Evolutionary conservation across 2,888 invertebrate species (phyloP).

Genomic region (Steinernema scapterisci): DNA sequence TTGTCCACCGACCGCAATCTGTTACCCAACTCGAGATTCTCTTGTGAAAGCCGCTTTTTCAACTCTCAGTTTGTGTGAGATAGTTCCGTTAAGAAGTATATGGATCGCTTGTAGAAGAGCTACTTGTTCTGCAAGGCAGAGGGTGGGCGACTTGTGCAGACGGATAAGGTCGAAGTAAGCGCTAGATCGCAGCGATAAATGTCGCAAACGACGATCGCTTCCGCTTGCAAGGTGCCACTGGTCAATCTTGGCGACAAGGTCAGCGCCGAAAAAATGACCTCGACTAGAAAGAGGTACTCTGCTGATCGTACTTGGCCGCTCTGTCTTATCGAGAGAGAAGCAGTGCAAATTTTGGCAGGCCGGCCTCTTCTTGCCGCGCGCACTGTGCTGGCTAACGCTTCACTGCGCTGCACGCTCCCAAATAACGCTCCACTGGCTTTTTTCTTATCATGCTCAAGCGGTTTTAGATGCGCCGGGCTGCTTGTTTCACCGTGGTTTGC

Average conservation of each 20-base stretch:
- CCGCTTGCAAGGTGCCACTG: slow-evolving; percentile 33
- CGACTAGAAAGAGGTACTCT: slow-evolving; percentile 2
- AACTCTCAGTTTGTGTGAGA: too few relatives aligned
- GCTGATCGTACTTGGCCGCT: neutral
- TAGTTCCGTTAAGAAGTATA: too few relatives aligned
- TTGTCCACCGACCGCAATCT: slow-evolving; percentile 16
- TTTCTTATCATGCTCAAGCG: too few relatives aligned
- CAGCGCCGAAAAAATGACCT: slow-evolving; percentile 30
- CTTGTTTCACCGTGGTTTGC: too few relatives aligned
- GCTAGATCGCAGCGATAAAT: slow-evolving; percentile 27
- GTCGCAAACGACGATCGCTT: slow-evolving; percentile 23
- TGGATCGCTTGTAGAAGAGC: too few relatives aligned
- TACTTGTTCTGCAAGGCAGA: neutral
- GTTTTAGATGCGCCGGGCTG: too few relatives aligned
- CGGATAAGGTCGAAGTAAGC: slow-evolving; percentile 14
- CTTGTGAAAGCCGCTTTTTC: too few relatives aligned
- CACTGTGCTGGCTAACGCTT: neutral
- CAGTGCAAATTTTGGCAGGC: slow-evolving; percentile 21
- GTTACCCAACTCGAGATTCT: neutral
- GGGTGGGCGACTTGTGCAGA: neutral
- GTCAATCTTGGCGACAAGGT: slow-evolving; percentile 18
- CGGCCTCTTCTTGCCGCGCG: neutral
- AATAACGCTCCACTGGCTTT: too few relatives aligned
- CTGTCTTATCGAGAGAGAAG: slow-evolving; percentile 25
- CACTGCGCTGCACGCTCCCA: too few relatives aligned